Evolutionary conservation across 2,797 vertebrate genomes (phyloP), one percentile per base, ranked within the genome.

Genomic region (Acipenser oxyrinchus): DNA sequence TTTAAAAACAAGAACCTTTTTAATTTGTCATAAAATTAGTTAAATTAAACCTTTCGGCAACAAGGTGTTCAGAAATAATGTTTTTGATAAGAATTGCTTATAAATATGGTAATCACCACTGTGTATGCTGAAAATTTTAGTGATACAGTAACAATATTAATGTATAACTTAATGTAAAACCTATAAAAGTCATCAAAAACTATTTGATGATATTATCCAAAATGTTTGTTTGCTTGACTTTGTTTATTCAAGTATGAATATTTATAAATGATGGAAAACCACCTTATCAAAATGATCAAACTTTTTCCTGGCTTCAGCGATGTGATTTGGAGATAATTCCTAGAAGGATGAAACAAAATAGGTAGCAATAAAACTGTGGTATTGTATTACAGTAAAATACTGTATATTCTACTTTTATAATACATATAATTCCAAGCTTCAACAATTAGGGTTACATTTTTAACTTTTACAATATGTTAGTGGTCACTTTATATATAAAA

Each of bases 211-310:
- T 37, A 4, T 37, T 37, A 37, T 37, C 37, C 37, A 37, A 37
- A 37, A 37, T 37, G 37, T 4, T 4, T 37, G 37, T 4, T 4
- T 37, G 5, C 37, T 37, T 37, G 37, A 37, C 37, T 37, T 37
- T 37, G 37, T 37, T 37, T 37, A 37, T 37, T 37, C 37, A 37
- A 37, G 37, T 37, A 67, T 67, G 7, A 59, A 57, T 13, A 63
- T 58, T 37, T 37, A 37, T 37, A 37, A 37, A 37, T 37, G 37
- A 37, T 4, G 37, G 37, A 4, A 63, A 50, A 63, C 78, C 66
- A 90, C 89, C 87, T 84, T 86, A 73, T 83, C 78, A 15, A 85
- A 82, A n/a, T 69, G 23, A 63, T 89, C 81, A 75, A 85, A 91
- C 59, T 70, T 84, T 69, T 75, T 84, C 23, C 72, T 77, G 52